Conservation (phyloP, 2,113 vertebrate species). For the Nycticorax nycticorax region DNA sequence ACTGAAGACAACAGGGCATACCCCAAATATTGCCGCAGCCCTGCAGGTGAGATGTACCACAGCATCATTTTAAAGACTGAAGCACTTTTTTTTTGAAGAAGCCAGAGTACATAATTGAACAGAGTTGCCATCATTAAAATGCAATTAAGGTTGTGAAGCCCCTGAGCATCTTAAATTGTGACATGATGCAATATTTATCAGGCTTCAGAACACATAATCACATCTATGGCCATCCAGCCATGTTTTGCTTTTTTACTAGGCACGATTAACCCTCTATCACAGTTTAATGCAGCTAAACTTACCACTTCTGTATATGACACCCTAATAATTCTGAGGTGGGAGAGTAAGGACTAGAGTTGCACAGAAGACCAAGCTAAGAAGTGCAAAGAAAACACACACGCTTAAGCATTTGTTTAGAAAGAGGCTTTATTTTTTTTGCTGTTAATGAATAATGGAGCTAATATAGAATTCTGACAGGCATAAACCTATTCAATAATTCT, state of each 20-base stretch:
- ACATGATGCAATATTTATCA: conserved; percentile 33
- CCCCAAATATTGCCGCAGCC: background rate
- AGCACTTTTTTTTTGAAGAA: background rate
- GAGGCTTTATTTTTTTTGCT: background rate
- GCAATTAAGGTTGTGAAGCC: conserved; percentile 21
- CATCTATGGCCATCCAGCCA: conserved; percentile 18
- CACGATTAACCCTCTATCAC: background rate
- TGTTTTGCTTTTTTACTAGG: background rate
- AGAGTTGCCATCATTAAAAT: conserved; percentile 26
- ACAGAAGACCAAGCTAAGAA: background rate
- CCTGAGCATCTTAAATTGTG: conserved; percentile 14
- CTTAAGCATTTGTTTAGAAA: background rate
- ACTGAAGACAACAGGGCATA: background rate
- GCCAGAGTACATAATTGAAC: background rate
- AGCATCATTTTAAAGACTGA: background rate
- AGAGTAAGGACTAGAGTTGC: background rate
- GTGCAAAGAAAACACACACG: background rate
- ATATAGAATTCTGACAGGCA: conserved; percentile 25
- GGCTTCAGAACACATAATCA: conserved; percentile 34
- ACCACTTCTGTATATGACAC: background rate
- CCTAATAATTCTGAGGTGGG: background rate
- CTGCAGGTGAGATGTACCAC: background rate
- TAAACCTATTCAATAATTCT: conserved; percentile 29
- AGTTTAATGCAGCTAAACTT: background rate
- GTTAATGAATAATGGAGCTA: conserved; percentile 31